Conservation (phyloP, 2,113 vertebrate genomes). For the Hoplias malabaricus region DNA sequence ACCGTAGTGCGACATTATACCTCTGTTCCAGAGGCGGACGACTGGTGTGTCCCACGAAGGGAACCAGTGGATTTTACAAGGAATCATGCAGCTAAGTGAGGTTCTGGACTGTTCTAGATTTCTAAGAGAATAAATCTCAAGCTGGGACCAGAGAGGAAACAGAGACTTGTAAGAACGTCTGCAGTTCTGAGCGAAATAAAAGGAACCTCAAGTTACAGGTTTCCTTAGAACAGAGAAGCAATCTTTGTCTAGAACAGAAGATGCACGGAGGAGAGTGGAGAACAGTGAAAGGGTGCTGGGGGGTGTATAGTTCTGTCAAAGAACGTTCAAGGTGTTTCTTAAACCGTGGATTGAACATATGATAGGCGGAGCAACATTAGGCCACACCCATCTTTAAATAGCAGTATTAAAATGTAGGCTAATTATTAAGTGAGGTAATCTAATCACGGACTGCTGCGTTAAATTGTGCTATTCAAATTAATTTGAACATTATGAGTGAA, state of each 20-base stretch:
- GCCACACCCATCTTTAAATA: too few relatives aligned
- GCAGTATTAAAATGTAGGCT: too few relatives aligned
- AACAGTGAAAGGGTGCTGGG: not conserved
- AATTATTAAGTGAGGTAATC: too few relatives aligned
- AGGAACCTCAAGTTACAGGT: not conserved
- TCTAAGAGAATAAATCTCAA: not conserved
- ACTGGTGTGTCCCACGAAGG: constrained; percentile 86
- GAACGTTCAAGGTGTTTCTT: too few relatives aligned
- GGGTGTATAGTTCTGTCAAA: too few relatives aligned
- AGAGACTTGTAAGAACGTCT: not conserved
- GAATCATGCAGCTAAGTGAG: constrained; percentile 57
- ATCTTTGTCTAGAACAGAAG: not conserved
- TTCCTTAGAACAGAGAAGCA: not conserved
- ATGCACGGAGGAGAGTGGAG: not conserved
- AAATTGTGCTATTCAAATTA: too few relatives aligned
- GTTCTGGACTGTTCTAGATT: not conserved
- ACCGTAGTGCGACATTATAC: constrained; percentile 87
- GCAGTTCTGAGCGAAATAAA: not conserved
- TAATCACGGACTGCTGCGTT: too few relatives aligned
- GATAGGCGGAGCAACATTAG: too few relatives aligned
- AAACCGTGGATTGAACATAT: too few relatives aligned
- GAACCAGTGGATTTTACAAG: constrained; percentile 82
- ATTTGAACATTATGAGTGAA: too few relatives aligned
- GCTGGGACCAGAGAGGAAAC: not conserved
- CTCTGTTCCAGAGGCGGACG: constrained; percentile 81